Evolutionary conservation across 2,888 invertebrate genomes (phyloP).

Genomic region (Dicycla oo): DNA sequence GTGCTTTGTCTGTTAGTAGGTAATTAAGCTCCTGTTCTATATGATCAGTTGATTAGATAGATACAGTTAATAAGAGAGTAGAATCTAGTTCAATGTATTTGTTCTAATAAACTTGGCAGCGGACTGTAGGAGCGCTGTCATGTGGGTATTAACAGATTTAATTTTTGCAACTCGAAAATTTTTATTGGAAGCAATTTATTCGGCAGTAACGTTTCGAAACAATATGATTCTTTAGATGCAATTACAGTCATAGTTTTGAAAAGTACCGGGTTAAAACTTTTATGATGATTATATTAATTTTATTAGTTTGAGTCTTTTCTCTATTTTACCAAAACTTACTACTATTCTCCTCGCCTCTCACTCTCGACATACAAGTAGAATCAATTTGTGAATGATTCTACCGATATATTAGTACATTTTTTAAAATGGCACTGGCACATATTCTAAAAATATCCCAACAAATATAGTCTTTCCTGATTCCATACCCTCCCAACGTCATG

Average conservation of each 20-base stretch:
- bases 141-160: slow-evolving; percentile 51
- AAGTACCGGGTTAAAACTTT: slow-evolving; percentile 1
- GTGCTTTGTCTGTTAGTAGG: too few relatives aligned
- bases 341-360: not conserved
- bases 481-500: not conserved
- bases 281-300: not conserved
- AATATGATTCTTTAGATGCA: slow-evolving; percentile 48
- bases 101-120: slow-evolving; percentile 56
- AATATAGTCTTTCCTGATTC: not conserved
- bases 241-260: slow-evolving; percentile 22
- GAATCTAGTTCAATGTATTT: slow-evolving; percentile 38
- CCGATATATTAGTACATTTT: not conserved
- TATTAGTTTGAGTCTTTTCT: not conserved
- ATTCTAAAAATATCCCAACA: not conserved
- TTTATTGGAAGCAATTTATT: slow-evolving; percentile 53
- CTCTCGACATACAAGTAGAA: not conserved
- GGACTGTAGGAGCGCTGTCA: slow-evolving; percentile 1
- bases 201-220: slow-evolving; percentile 16
- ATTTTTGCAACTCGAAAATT: slow-evolving; percentile 51
- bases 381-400: not conserved
- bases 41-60: too few relatives aligned
- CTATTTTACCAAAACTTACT: not conserved
- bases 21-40: too few relatives aligned
- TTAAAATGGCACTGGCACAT: not conserved
- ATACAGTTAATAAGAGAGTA: slow-evolving; percentile 11